Conservation (phyloP, 2,113 vertebrate species). For the Microtus richardsoni region DNA sequence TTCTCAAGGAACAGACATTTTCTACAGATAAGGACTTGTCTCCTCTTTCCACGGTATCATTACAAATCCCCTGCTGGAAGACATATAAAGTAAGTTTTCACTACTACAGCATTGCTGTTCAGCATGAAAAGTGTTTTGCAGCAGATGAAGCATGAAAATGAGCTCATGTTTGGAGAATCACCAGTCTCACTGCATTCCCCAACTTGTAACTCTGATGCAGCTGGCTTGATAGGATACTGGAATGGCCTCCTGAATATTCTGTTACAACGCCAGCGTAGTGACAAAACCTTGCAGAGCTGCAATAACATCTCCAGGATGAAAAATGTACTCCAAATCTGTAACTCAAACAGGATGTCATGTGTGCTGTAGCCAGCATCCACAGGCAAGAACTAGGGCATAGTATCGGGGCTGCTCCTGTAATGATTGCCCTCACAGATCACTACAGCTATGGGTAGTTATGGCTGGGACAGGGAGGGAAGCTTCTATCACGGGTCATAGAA, state of each 20-base stretch:
- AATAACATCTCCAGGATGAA: not conserved
- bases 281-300: not conserved
- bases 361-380: not conserved
- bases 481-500: not conserved
- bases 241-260: constrained; percentile 27
- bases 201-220: not conserved
- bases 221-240: not conserved
- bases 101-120: not conserved
- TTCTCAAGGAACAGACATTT: not conserved
- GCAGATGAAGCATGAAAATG: not conserved
- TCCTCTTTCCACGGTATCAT: not conserved
- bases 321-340: not conserved
- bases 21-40: not conserved
- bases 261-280: not conserved
- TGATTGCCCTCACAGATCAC: not conserved
- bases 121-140: not conserved
- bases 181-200: not conserved
- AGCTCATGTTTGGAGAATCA: not conserved
- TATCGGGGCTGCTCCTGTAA: not conserved
- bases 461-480: not conserved
- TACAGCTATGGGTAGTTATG: not conserved
- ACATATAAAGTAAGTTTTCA: not conserved
- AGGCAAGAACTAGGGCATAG: not conserved
- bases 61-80: not conserved
- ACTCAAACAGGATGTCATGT: not conserved